phyloP scores from a whole-genome alignment of 2,797 vertebrate species.

The Emys orbicularis region DNA sequence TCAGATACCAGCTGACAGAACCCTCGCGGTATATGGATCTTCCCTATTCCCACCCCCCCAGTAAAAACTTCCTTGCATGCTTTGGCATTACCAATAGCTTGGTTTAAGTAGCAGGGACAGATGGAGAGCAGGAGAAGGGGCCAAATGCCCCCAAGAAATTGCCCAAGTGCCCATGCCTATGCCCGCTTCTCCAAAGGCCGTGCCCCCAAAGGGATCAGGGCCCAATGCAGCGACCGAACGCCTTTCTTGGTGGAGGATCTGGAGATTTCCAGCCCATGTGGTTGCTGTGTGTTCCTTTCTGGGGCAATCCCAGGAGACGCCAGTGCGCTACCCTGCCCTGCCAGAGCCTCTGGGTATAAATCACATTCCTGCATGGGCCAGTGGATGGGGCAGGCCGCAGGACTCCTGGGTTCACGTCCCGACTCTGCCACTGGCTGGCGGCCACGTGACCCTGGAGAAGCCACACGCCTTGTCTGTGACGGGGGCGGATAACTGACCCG shows the following conservation, averaged over 20 bases:
- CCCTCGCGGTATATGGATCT: accelerated
- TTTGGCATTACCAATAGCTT: no score
- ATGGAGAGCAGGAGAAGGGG: no score
- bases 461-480: not conserved
- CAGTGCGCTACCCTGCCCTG: not conserved
- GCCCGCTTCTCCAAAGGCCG: no score
- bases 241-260: no score
- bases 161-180: not conserved
- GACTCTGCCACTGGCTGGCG: not conserved
- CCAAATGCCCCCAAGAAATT: not conserved
- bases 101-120: no score
- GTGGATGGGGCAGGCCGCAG: not conserved
- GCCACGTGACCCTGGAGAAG: accelerated
- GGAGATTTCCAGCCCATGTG: not conserved
- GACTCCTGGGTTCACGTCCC: not conserved
- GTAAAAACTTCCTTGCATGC: no score
- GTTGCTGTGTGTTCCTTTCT: not conserved
- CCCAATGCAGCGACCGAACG: no score
- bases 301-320: not conserved
- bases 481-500: not conserved
- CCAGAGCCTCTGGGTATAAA: no score
- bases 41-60: accelerated
- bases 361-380: no score
- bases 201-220: no score
- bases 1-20: accelerated